Evolutionary conservation across 1,140 invertebrate genomes (phyloP).

Genomic region (Trichomalopsis sarcophagae): DNA sequence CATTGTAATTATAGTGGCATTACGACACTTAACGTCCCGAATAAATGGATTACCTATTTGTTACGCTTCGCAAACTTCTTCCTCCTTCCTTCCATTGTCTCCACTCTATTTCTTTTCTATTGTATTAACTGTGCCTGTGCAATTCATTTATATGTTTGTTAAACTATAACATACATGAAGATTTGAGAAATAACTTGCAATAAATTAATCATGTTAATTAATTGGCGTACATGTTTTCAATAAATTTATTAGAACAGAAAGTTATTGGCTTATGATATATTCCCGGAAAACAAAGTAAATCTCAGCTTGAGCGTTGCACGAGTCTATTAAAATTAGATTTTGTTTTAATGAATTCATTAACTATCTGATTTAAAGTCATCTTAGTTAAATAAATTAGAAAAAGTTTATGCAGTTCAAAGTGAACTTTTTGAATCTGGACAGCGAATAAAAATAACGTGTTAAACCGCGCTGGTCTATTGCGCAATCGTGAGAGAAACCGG

Average conservation of each 20-base stretch:
- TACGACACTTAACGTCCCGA: constrained; percentile 33
- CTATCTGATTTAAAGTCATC: neutral
- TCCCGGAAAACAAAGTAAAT: too few species aligned
- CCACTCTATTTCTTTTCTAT: constrained; percentile 18
- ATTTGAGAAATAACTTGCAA: neutral
- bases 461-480: neutral
- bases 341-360: too few species aligned
- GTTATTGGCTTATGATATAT: too few species aligned
- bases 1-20: constrained; percentile 41
- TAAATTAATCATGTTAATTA: too few species aligned
- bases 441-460: neutral
- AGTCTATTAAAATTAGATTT: too few species aligned
- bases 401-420: neutral
- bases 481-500: constrained; percentile 18
- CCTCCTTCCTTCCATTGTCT: constrained; percentile 31
- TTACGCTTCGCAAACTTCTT: constrained; percentile 27
- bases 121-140: neutral
- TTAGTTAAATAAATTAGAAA: neutral
- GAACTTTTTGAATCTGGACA: neutral
- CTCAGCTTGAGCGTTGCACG: too few species aligned
- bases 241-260: too few species aligned
- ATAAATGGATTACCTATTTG: constrained; percentile 37
- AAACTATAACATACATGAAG: neutral
- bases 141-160: neutral
- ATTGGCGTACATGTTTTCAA: too few species aligned